Conservation (phyloP, 2,797 vertebrate genomes). For the Austrolebias charrua region DNA sequence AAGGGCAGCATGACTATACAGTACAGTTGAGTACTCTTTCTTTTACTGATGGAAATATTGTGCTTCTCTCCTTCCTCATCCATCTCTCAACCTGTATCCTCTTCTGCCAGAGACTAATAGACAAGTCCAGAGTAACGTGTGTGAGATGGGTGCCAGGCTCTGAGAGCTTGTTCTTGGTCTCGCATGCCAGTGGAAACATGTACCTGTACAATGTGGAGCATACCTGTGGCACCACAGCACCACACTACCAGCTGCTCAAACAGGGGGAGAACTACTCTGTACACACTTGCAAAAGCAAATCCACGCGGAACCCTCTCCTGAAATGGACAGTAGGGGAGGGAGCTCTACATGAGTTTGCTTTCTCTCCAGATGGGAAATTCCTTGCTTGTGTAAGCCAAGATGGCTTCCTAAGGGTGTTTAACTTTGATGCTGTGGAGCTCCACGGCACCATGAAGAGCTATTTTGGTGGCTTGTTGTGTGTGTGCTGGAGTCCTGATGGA, state of each 20-base stretch:
- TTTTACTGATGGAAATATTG: conserved; percentile 18
- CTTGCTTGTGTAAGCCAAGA: conserved; percentile 96
- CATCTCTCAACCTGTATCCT: conserved; percentile 57
- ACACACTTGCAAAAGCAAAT: conserved; percentile 97
- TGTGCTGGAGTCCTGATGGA: conserved; percentile 97
- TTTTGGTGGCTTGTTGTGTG: conserved; percentile 94
- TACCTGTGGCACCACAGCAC: conserved; percentile 92
- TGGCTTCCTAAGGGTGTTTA: conserved; percentile 95
- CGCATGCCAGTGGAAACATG: conserved; percentile 96
- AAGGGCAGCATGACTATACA: conserved; percentile 1
- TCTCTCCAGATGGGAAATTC: conserved; percentile 95
- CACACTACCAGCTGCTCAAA: conserved; percentile 98
- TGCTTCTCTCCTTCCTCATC: conserved; percentile 31
- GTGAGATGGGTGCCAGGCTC: conserved; percentile 98
- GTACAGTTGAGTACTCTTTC: background rate
- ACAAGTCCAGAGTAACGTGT: conserved; percentile 97
- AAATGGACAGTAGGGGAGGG: conserved; percentile 96
- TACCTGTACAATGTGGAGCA: conserved; percentile 99
- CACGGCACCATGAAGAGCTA: conserved; percentile 98
- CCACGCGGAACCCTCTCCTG: conserved; percentile 91
- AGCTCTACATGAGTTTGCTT: conserved; percentile 94
- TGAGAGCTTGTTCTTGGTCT: conserved; percentile 96
- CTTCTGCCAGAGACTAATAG: conserved; percentile 90
- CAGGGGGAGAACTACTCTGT: conserved; percentile 94
- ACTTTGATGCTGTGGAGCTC: conserved; percentile 91